phyloP scores from a whole-genome alignment of 2,113 vertebrate species.

The Pyxicephalus adspersus region DNA sequence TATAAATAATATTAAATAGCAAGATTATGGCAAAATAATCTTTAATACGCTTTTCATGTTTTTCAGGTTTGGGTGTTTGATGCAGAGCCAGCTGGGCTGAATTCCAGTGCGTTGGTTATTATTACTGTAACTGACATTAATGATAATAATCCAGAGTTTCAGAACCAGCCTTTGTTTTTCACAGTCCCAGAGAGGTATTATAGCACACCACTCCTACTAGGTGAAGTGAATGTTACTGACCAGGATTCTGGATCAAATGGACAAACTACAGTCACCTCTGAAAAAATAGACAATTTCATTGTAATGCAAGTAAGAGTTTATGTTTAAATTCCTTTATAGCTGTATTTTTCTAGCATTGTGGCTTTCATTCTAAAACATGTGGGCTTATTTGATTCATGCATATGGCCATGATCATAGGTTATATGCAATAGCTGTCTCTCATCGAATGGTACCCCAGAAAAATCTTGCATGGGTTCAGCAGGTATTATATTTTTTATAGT shows the following conservation, averaged over 20 bases:
- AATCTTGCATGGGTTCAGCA: no score
- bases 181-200: constrained; percentile 67
- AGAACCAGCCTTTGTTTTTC: constrained; percentile 63
- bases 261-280: constrained; percentile 65
- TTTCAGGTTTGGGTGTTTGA: constrained; percentile 78
- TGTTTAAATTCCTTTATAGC: background rate
- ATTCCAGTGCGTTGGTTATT: constrained; percentile 69
- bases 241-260: constrained; percentile 72
- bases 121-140: constrained; percentile 78
- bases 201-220: constrained; percentile 55
- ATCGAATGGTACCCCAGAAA: no score
- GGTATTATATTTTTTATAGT: no score
- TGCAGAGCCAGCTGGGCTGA: constrained; percentile 63
- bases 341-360: no score
- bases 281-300: constrained; percentile 63
- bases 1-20: no score
- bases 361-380: no score
- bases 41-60: background rate
- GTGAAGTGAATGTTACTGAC: constrained; percentile 66
- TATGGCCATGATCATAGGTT: no score
- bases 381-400: no score
- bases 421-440: no score
- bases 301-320: constrained; percentile 68
- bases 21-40: background rate
- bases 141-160: constrained; percentile 79